Evolutionary conservation across 2,113 vertebrate species (phyloP), one percentile per base, ranked within the genome.

Genomic region (Boulengeromyrus knoepffleri): DNA sequence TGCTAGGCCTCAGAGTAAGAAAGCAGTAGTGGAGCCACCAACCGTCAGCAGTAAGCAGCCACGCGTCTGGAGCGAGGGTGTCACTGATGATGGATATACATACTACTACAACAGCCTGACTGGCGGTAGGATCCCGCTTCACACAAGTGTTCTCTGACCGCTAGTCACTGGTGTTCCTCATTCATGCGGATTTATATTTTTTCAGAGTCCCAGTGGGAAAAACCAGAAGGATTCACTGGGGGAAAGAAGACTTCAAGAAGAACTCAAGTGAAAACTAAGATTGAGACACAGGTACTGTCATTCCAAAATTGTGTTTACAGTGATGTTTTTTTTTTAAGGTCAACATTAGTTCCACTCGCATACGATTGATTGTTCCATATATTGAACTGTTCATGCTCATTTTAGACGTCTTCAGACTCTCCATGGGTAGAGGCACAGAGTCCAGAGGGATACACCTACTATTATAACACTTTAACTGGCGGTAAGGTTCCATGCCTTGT

Each of bases 61-160:
- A 0, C 83, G 88, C 56, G 88, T 80, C 8, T 99, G 99, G 99
- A 92, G 98, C 45, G 96, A 97, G 95, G 97, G 96, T 88, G 89
- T 94, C 90, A 95, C 96, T 45, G 95, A 97, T 58, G 96, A 98
- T 77, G 98, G 98, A 84, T 92, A 95, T 80, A 94, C 90, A 1
- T 99, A 99, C 92, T 99, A 97, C 91, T 99, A 99, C 92, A 99
- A 99, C 94, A 95, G 94, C 80, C 89, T 94, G 91, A 98, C 97
- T 84, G 97, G 97, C 96, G 98, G 99, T 99, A 94, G 94, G 96
- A 17, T 19, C 66, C 24, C 17, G 10, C 1, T 31, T 86, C 27
- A 84, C 27, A 9, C 7, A 36, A 13, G 52, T 90, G 21, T 85
- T 1, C 12, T 12, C 27, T 10, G 27, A 24, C 6, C 45, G 15